phyloP scores from a whole-genome alignment of 1,140 invertebrate genomes.

The Macrobrachium rosenbergii region DNA sequence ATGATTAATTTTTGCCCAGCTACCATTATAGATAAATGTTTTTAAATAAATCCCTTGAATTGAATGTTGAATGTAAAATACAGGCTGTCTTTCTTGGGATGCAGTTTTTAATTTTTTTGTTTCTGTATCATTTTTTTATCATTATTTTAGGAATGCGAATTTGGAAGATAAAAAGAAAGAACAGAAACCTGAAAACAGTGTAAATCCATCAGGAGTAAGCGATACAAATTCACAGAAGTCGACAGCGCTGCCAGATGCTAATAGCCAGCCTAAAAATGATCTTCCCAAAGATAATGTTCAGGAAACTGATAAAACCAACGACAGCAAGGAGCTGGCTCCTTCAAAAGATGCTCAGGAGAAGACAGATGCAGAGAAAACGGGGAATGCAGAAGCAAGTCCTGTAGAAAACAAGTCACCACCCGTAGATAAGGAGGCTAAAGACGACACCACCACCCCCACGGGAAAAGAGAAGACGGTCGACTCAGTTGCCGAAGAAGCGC shows the following conservation, averaged over 20 bases:
- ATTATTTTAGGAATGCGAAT: not conserved
- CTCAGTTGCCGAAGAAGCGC: not conserved
- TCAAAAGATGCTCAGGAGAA: constrained; percentile 12
- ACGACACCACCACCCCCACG: not conserved
- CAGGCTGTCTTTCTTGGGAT: not conserved
- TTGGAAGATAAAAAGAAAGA: not conserved
- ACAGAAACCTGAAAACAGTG: not conserved
- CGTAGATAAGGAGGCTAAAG: not conserved
- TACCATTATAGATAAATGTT: not conserved
- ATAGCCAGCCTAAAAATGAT: too few relatives aligned
- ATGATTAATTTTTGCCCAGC: not conserved
- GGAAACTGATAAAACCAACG: too few relatives aligned
- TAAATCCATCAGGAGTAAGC: not conserved
- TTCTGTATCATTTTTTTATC: not conserved
- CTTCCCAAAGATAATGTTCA: too few relatives aligned
- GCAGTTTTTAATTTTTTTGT: not conserved
- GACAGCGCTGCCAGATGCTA: too few relatives aligned
- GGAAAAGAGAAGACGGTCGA: too few relatives aligned
- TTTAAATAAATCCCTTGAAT: not conserved
- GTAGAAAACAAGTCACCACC: not conserved
- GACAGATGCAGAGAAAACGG: not conserved
- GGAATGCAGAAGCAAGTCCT: not conserved
- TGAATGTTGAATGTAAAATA: not conserved
- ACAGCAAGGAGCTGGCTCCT: too few relatives aligned
- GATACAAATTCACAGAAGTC: too few relatives aligned